Evolutionary conservation across 2,113 vertebrate species (phyloP), one percentile per base, ranked within the genome.

Genomic region (Aplodontia rufa): DNA sequence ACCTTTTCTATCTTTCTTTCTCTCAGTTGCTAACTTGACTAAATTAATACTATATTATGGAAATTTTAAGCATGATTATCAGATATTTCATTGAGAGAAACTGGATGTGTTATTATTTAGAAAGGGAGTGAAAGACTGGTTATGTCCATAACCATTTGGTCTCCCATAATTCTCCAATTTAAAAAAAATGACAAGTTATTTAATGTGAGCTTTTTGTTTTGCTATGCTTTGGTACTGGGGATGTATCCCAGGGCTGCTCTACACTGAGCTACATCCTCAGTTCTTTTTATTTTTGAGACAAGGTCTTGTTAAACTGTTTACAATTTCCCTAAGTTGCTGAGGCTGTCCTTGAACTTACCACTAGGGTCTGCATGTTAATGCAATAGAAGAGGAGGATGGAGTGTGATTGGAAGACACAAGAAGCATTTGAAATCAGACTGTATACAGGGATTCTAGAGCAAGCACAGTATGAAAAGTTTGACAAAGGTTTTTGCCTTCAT

Each of bases 61-160:
- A 90, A 17, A 55, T 75, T 89, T 49, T 58, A 95, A 84, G 71
- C 28, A 69, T 68, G 93, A 87, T 76, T 87, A 87, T 79, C n/a
- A 82, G 24, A 83, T 1, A 86, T 40, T 81, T 69, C 14, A 49
- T 20, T 55, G 22, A 26, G 20, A 96, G 76, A 5, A 69, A 0
- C 6, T 42, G 13, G 30, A 60, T 51, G 0, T 30, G 37, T 62
- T 22, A 87, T 79, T 87, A 89, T 87, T 87, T 90, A 74, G 17
- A 79, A 93, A 87, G 22, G 26, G 45, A 8, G 3, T 51, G 66
- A 10, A 20, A 51, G 19, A 51, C 24, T 55, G 24, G 47, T 37
- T 68, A 24, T 40, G 42, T 66, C 47, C 40, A 49, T 22, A 40
- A 47, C 24, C 80, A 30, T 14, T 14, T 82, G 10, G 40, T 86